Percentiles rank a stretch among this genome's conserved stretches.
These are phyloP conservation scores for Phoenicopterus ruber DNA, from an alignment of 2,113 vertebrate genomes.

Conservation along the genomic window DNA sequence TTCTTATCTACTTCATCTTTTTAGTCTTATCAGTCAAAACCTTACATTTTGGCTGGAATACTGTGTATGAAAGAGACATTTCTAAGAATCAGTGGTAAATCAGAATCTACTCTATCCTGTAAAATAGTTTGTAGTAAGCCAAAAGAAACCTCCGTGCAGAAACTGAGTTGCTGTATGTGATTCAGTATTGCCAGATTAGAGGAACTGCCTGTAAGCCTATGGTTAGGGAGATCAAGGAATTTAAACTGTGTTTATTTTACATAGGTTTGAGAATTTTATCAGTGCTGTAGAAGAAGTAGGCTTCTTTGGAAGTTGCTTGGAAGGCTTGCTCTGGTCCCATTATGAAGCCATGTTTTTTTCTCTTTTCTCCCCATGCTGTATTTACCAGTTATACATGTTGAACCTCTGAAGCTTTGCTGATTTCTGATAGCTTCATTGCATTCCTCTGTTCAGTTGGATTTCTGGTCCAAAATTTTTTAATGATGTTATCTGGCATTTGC, in stretches of 20 bases:
- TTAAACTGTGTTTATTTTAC: background rate
- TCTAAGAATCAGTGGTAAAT: background rate
- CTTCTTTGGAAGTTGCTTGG: background rate
- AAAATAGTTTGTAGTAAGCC: background rate
- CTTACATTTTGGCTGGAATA: background rate
- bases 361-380: background rate
- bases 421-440: background rate
- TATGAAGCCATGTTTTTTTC: background rate
- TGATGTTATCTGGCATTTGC: background rate
- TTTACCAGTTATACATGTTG: background rate
- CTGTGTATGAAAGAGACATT: background rate
- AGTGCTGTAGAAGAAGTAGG: background rate
- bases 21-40: background rate
- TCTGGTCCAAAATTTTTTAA: background rate
- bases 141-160: background rate
- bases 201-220: background rate
- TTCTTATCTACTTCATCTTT: slow-evolving; percentile 13
- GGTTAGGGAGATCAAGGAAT: background rate
- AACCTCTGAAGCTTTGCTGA: background rate
- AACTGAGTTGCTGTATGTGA: background rate
- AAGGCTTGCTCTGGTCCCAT: background rate
- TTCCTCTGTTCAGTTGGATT: background rate
- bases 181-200: background rate
- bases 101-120: background rate
- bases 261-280: background rate